Evolutionary conservation across 1,140 invertebrate species (phyloP).

Genomic region (Bemisia tabaci): DNA sequence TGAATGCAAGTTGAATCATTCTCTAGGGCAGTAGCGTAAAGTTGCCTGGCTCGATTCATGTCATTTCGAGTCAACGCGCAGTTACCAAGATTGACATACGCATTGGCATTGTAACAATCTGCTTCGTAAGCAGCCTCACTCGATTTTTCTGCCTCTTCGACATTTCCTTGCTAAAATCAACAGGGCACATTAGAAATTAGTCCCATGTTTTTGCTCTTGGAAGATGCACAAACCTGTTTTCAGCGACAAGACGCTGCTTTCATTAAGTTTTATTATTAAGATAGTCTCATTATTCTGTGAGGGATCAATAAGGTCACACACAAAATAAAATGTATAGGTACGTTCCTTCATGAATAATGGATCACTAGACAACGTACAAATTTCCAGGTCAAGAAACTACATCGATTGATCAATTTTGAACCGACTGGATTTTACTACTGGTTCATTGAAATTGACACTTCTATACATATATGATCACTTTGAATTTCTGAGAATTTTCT

Average conservation of each 20-base stretch:
- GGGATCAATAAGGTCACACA: too few relatives aligned
- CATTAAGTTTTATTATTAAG: too few relatives aligned
- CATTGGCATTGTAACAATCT: conserved; percentile 67
- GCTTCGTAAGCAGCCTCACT: conserved; percentile 57
- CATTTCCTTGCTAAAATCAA: conserved; percentile 55
- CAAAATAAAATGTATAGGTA: too few relatives aligned
- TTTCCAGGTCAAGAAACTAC: too few relatives aligned
- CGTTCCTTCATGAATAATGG: too few relatives aligned
- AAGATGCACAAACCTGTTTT: neutral
- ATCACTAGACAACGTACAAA: too few relatives aligned
- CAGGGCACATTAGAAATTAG: neutral
- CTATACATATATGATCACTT: too few relatives aligned
- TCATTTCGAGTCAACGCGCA: conserved; percentile 60
- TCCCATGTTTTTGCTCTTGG: neutral
- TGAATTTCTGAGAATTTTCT: too few relatives aligned
- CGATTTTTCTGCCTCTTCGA: conserved; percentile 69
- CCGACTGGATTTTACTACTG: too few relatives aligned
- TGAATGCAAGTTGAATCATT: conserved; percentile 75
- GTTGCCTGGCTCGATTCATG: conserved; percentile 56
- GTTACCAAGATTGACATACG: conserved; percentile 81
- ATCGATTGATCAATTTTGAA: too few relatives aligned
- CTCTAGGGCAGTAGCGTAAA: conserved; percentile 62
- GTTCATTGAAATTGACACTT: too few relatives aligned
- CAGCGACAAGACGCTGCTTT: neutral
- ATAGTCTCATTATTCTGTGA: too few relatives aligned